Percentiles rank a stretch among this genome's conserved stretches.
phyloP scores from a whole-genome alignment of 2,888 invertebrate species.

The Cosmorhoe ocellata region DNA sequence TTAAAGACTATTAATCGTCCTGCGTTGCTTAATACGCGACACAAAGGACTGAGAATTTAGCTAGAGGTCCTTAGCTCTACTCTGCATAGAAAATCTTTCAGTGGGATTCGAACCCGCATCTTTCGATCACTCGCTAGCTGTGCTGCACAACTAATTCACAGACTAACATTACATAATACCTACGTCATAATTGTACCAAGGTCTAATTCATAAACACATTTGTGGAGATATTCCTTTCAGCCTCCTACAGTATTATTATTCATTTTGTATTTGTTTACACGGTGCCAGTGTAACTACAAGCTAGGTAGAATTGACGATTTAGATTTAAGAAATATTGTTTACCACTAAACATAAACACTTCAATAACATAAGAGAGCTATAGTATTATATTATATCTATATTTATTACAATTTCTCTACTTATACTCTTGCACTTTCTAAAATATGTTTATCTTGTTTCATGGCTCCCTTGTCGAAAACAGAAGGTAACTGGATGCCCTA shows the following conservation, averaged over 20 bases:
- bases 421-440: constrained; percentile 13
- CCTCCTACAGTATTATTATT: constrained; percentile 25
- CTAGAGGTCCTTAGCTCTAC: no score
- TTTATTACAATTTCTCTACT: no score
- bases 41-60: no score
- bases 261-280: background rate
- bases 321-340: no score
- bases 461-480: constrained; percentile 63
- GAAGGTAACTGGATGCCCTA: constrained; percentile 64
- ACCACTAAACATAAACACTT: no score
- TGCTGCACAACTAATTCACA: no score
- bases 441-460: constrained; percentile 69
- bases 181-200: constrained; percentile 50
- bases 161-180: constrained; percentile 6
- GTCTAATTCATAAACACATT: constrained; percentile 49
- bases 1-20: no score
- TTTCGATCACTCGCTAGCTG: background rate
- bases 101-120: background rate
- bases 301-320: no score
- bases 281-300: background rate
- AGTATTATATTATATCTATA: no score
- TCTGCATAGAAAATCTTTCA: no score
- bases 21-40: no score
- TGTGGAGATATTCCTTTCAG: constrained; percentile 35
- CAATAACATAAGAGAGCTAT: no score